Evolutionary conservation across 2,888 invertebrate genomes (phyloP), one percentile per base, ranked within the genome.

Genomic region (Pterostichus madidus): DNA sequence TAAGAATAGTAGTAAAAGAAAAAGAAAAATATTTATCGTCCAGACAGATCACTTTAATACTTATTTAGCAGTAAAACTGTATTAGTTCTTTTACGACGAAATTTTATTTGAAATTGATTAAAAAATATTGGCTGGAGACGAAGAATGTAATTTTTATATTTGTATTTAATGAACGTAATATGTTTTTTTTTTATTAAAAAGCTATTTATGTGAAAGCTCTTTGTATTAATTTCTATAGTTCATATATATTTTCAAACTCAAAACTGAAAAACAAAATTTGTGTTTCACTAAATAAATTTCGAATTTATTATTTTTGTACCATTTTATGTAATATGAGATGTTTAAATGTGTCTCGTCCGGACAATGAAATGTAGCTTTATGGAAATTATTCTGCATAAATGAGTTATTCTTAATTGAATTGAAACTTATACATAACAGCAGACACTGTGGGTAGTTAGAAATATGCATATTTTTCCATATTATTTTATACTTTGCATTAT

Each of bases 31-130:
- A 53, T 53, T 39, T 24, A 24, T 24, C 5, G 39, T 39, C 8
- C 39, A 7, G 39, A 39, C 3, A 24, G 24, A 24, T 24, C 24
- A 3, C 7, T 39, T 39, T 39, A 39, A 1, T 39, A 39, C 39
- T 52, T 8, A 52, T n/a, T 52, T 52, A 5, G 15, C n/a, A n/a
- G 15, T 52, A 52, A 52, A 52, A 1, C 10, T 11, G n/a, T 64
- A 64, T 64, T 32, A 31, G 15, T 59, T 31, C 32, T 35, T 61
- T 64, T 64, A 64, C 64, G 64, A 64, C 13, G 5, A 32, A 31
- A 35, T 35, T 64, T 64, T 64, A 64, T 64, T 64, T 35, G 32
- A 32, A 64, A 64, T 64, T 64, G 64, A 64, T 64, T 64, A 64
- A 64, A 64, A 64, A 64, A 64, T 64, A 13, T 64, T 24, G 24